Percentiles rank a stretch among this genome's conserved stretches.
Evolutionary conservation across 2,888 invertebrate species (phyloP).

Genomic region (Sesia apiformis): DNA sequence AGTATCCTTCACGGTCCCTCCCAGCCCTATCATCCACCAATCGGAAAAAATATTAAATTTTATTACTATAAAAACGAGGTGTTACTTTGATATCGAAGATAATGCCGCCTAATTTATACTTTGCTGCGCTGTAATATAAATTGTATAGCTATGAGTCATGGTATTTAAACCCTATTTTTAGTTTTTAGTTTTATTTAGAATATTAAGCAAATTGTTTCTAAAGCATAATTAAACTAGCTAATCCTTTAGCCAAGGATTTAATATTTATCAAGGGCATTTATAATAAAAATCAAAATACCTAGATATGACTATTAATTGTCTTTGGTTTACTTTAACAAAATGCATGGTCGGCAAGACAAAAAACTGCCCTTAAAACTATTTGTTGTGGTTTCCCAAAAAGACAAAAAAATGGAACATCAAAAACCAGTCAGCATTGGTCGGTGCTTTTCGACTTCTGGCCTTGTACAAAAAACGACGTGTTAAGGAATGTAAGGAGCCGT

Average conservation of each 20-base stretch:
- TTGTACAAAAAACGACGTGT: conserved; percentile 69
- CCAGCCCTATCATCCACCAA: conserved; percentile 35
- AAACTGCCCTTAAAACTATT: conserved; percentile 65
- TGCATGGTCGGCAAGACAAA: conserved; percentile 52
- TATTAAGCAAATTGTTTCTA: too few species aligned
- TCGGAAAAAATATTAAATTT: conserved; percentile 28
- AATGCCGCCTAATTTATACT: conserved; percentile 45
- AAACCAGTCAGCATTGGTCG: conserved; percentile 72
- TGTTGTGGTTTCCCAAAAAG: conserved; percentile 67
- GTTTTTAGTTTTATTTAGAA: not conserved
- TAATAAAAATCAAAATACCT: too few species aligned
- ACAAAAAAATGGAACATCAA: conserved; percentile 58
- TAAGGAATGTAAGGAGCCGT: conserved; percentile 74
- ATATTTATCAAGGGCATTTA: too few species aligned
- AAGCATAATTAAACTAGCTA: too few species aligned
- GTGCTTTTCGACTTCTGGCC: conserved; percentile 63
- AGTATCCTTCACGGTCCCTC: conserved; percentile 28
- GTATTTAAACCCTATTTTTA: not conserved
- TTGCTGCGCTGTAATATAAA: conserved; percentile 24
- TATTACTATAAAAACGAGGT: conserved; percentile 32
- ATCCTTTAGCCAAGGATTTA: too few species aligned
- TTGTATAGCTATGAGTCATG: conserved; percentile 35
- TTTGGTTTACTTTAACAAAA: conserved; percentile 52
- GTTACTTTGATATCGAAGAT: conserved; percentile 29
- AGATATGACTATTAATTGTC: too few species aligned